These are phyloP conservation scores for Pagrus major DNA, from an alignment of 2,113 vertebrate genomes.

Conservation along the genomic window DNA sequence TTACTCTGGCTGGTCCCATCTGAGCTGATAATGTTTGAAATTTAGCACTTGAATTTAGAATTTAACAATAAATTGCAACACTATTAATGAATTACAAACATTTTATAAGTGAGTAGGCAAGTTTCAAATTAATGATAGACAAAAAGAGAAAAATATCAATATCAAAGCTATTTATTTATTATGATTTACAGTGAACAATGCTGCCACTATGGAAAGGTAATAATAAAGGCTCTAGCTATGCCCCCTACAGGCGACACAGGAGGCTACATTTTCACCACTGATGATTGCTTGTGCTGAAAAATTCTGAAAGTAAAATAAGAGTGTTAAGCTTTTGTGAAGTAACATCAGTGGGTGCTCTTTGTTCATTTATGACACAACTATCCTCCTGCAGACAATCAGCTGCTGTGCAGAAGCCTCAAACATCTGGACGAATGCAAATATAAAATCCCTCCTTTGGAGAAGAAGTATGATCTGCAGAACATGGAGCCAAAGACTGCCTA, in stretches of 20 bases:
- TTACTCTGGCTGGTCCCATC: not conserved
- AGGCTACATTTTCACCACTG: not conserved
- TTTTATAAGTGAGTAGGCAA: not conserved
- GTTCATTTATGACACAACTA: not conserved
- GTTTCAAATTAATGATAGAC: not conserved
- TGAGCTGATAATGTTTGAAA: not conserved
- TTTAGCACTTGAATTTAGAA: not conserved
- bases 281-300: not conserved
- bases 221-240: not conserved
- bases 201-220: not conserved
- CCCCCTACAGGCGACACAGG: conserved; percentile 15
- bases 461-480: conserved; percentile 86
- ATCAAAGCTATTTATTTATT: not conserved
- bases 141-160: not conserved
- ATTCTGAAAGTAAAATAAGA: too few relatives aligned
- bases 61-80: not conserved
- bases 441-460: conserved; percentile 81
- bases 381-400: conserved; percentile 41
- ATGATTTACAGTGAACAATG: not conserved
- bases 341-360: not conserved
- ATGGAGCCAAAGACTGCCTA: conserved; percentile 71
- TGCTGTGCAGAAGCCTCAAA: conserved; percentile 63
- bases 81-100: not conserved
- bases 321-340: not conserved
- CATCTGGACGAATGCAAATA: conserved; percentile 81